Evolutionary conservation across 35 echinoderm and acorn worm species (phyloP).

Genomic region (Holothuria glaberrima): DNA sequence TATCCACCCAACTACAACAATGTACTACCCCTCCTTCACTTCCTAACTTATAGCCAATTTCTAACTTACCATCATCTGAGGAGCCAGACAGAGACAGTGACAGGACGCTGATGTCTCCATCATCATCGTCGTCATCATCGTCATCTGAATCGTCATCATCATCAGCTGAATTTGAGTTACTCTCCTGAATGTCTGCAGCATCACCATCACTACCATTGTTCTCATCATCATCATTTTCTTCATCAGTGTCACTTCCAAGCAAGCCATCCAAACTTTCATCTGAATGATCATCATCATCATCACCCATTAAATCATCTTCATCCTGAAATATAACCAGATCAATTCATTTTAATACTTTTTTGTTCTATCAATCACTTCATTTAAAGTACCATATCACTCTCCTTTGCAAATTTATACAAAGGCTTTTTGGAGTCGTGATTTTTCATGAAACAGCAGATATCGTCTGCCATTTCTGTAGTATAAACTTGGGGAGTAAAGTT

Average conservation of each 20-base stretch:
- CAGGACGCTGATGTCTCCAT: constrained; percentile 14
- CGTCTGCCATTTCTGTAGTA: no score
- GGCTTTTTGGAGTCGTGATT: no score
- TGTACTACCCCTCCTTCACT: no score
- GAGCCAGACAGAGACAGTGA: constrained; percentile 8
- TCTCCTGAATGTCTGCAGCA: constrained; percentile 26
- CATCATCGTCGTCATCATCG: not conserved
- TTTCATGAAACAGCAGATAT: no score
- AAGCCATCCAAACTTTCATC: constrained; percentile 29
- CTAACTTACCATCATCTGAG: constrained; percentile 49
- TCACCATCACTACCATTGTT: constrained; percentile 40
- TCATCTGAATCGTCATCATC: constrained; percentile 8
- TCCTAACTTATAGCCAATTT: no score
- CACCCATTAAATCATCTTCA: not conserved
- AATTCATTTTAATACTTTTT: no score
- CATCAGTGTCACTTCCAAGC: not conserved
- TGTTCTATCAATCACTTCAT: no score
- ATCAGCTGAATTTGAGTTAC: not conserved
- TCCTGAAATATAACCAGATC: not conserved
- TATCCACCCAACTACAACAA: no score
- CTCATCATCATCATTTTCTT: constrained; percentile 42
- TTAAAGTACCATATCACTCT: no score
- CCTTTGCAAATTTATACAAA: no score
- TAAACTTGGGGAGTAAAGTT: no score
- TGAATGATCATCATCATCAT: constrained; percentile 40